Base-by-base conservation (phyloP, 2,888 invertebrate species). In the Cataglyphis cursor region DNA sequence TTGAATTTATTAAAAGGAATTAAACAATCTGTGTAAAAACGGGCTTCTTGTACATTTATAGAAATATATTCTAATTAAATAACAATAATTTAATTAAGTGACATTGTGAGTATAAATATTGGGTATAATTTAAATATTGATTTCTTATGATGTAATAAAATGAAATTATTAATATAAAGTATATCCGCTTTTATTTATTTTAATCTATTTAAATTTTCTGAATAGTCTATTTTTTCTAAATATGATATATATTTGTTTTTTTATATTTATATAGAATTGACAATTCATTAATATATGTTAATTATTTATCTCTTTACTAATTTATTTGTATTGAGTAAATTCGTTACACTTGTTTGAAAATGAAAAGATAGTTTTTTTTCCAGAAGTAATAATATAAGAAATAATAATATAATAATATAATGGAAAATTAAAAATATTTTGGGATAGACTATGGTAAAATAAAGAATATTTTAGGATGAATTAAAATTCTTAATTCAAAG, bases 1-100 rank as follows among this genome's bases (percentile, higher is more conserved):
- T 48, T 28, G 41, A 31, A 51, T 54, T 65, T 10, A 41, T 65
- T 35, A 44, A 15, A 12, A 35, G 18, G 35, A 24, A 57, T 73
- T 81, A 62, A 75, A 62, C 35, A 51, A 28, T 48, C n/a, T 59
- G n/a, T 10, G 24, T 35, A 51, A 24, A 44, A 57, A 24, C 24
- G 51, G n/a, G 10, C 24, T 62, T 18, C 54, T 64, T 54, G 21
- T 8, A 41, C 18, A 18, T 44, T 65, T 76, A 66, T 35, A 59
- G 18, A 21, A 35, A 12, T 15, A 9, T 28, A 48, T 38, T 61
- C 28, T 41, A 24, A 15, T 44, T 44, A 18, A 41, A 28, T 51
- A 21, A 18, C 9, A 28, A 61, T 38, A 48, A 28, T 61, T 41
- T 41, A 24, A 15, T 44, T 44, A 24, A 28, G n/a, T 38, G 10